Evolutionary conservation across 1,140 invertebrate genomes (phyloP).

Genomic region (Ooceraea biroi): DNA sequence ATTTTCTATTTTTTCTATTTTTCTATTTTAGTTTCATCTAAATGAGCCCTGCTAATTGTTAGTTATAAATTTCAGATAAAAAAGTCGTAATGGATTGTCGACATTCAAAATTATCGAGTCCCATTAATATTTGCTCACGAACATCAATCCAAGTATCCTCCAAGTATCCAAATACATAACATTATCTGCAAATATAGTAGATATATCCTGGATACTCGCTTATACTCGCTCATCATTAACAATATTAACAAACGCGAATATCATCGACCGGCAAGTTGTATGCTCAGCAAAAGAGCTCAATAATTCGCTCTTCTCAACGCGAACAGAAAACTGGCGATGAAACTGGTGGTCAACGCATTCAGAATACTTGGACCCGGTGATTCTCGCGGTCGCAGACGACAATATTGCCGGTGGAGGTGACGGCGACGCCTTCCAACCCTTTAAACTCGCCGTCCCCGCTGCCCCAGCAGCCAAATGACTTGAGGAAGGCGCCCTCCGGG

Average conservation of each 20-base stretch:
- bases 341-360: conserved; percentile 70
- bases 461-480: conserved; percentile 98
- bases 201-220: not conserved
- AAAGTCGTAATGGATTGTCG: not conserved
- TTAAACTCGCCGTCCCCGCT: conserved; percentile 98
- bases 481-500: conserved; percentile 95
- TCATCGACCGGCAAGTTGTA: not conserved
- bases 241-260: conserved; percentile 31
- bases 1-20: not conserved
- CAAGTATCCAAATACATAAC: not conserved
- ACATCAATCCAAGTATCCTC: not conserved
- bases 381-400: conserved; percentile 99
- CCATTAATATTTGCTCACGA: not conserved
- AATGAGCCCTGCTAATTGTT: conserved; percentile 18
- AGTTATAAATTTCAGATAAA: not conserved
- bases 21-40: conserved; percentile 18
- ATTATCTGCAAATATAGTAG: not conserved
- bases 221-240: conserved; percentile 29
- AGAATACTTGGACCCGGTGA: conserved; percentile 98
- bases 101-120: not conserved
- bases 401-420: conserved; percentile 96
- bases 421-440: conserved; percentile 97
- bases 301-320: not conserved
- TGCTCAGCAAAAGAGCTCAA: not conserved
- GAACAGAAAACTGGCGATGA: not conserved